Base-by-base conservation (phyloP, 2,888 invertebrate genomes). In the Acleris sparsana region DNA sequence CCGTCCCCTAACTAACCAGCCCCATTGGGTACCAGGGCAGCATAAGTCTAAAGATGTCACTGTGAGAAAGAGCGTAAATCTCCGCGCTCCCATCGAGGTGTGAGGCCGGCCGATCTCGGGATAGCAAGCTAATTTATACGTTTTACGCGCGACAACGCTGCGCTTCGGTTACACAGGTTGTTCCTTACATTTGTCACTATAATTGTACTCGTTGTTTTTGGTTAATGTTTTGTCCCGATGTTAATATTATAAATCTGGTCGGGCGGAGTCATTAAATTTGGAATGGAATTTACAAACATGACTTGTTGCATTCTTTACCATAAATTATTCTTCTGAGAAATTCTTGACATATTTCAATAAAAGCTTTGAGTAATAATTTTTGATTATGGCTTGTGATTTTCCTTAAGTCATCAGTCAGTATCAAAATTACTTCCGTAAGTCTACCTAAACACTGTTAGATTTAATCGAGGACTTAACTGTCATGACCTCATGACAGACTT, bases 61-160 rank as follows among this genome's bases (percentile, higher is more conserved):
- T 83, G 86, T 86, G 87, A 85, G 86, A 86, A 85, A 82, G 80
- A 78, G 75, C 79, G 84, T 89, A 88, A 88, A 89, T 89, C 89
- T 87, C 78, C 69, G 82, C 88, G 89, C 90, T 87, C 90, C 90
- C 78, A 71, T 80, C 92, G 89, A 92, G 92, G 92, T 92, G 92
- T 92, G 92, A 92, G 91, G 91, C 89, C 88, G 84, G 75, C 79
- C 88, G 91, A 92, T 92, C 85, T 78, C 75, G 83, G 83, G 92
- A 92, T 92, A 92, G 85, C 82, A 75, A 17, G 82, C 84, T 92
- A 92, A 92, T 92, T 92, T 92, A 92, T 92, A 85, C 86, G 89
- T 89, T 90, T 90, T 90, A 91, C 88, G 85, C 88, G 89, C 86
- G 89, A 91, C 92, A 91, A 88, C 89, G 86, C 83, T 81, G 79